Base-by-base conservation (phyloP, 2,888 invertebrate genomes). In the Heliconius erato region DNA sequence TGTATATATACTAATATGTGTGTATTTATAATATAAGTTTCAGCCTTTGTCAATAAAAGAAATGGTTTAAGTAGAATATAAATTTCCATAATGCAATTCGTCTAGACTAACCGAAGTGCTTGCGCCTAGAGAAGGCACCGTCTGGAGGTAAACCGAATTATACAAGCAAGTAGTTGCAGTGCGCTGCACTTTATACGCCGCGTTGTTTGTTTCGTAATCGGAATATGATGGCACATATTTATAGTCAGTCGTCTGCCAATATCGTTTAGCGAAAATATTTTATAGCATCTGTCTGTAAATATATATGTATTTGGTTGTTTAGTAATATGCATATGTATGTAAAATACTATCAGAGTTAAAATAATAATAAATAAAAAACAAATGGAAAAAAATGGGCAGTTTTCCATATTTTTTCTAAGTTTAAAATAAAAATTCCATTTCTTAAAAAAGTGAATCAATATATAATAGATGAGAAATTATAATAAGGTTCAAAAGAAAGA, bases 111-210 rank as follows among this genome's bases (percentile, higher is more conserved):
- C n/a, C n/a, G n/a, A n/a, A n/a, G n/a, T n/a, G n/a, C n/a, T n/a
- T n/a, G n/a, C n/a, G n/a, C n/a, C n/a, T n/a, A n/a, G n/a, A n/a
- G n/a, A n/a, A n/a, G n/a, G n/a, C n/a, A n/a, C n/a, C n/a, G n/a
- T n/a, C n/a, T n/a, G n/a, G 91, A 95, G 95, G 94, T 94, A 94
- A 94, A 90, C 83, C 87, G 87, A 91, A 91, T 89, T 85, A 86
- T 63, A 68, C 78, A 67, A 67, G 49, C 78, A 67, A 78, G 49
- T 86, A 85, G 85, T 80, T 81, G n/a, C 87, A 88, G 83, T 82
- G 84, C 85, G 80, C 79, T 86, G 88, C 86, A 87, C 85, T 87
- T 85, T 85, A 80, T 80, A 82, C 72, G 79, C 65, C 72, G 63
- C 69, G 28, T 79, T 80, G 74, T 78, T 77, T 79, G 76, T 85